These are phyloP conservation scores for Sebastes hopkinsi DNA, from an alignment of 2,797 vertebrate species.

Conservation along the genomic window DNA sequence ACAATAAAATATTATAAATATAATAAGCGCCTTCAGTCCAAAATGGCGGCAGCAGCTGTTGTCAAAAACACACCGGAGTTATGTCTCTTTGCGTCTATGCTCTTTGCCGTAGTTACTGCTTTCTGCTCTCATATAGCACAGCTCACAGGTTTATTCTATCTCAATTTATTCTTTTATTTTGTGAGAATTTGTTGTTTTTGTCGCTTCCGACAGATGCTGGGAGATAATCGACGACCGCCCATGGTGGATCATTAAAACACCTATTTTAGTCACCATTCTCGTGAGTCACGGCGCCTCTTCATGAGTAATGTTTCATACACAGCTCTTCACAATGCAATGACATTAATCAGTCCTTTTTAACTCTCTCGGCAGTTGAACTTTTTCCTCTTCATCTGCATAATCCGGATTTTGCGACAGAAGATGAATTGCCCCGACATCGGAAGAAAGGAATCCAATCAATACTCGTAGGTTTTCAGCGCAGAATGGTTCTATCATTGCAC, in stretches of 20 bases:
- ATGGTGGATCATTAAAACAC: conserved; percentile 85
- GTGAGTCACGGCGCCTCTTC: conserved; percentile 59
- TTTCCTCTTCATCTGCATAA: conserved; percentile 94
- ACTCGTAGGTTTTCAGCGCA: conserved; percentile 84
- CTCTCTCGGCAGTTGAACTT: conserved; percentile 88
- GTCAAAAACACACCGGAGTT: too few species aligned
- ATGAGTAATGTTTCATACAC: neutral
- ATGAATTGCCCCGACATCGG: conserved; percentile 93
- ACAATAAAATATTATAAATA: too few species aligned
- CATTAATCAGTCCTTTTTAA: neutral
- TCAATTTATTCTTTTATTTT: neutral
- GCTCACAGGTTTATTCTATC: neutral
- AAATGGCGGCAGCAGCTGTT: too few species aligned
- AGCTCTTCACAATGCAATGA: neutral
- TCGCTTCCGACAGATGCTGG: conserved; percentile 78
- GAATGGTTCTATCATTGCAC: conserved; percentile 7
- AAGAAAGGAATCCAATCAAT: conserved; percentile 92
- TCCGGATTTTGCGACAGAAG: conserved; percentile 95
- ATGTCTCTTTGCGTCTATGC: too few species aligned
- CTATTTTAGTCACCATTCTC: conserved; percentile 77
- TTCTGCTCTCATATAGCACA: neutral
- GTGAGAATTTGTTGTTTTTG: neutral
- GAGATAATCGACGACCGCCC: conserved; percentile 75
- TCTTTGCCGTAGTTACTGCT: neutral
- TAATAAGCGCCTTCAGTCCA: too few species aligned